Conservation (phyloP, 2,797 vertebrate genomes). For the Enteromius radiatus region DNA sequence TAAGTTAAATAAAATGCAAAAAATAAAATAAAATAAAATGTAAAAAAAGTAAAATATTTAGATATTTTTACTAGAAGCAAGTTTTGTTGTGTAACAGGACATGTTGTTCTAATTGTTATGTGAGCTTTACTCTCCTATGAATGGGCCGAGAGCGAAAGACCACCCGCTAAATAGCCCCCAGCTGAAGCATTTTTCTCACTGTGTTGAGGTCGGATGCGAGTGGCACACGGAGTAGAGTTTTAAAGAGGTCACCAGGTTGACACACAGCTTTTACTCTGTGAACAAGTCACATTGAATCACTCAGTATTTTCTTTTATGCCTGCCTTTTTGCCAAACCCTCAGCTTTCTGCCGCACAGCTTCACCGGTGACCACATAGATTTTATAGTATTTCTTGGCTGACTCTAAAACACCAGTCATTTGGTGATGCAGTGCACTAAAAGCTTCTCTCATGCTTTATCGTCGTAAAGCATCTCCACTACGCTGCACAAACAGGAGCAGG, state of each 20-base stretch:
- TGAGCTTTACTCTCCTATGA: slow-evolving; percentile 4
- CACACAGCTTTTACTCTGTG: slow-evolving; percentile 35
- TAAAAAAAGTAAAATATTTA: background rate
- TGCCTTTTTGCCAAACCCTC: slow-evolving; percentile 49
- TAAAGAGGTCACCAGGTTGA: slow-evolving; percentile 51
- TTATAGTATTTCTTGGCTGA: slow-evolving; percentile 61
- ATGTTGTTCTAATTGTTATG: slow-evolving; percentile 28
- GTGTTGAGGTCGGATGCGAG: slow-evolving; percentile 3
- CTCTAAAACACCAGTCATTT: slow-evolving; percentile 44
- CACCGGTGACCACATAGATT: slow-evolving; percentile 56
- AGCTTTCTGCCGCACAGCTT: slow-evolving; percentile 40
- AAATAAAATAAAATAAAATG: no score
- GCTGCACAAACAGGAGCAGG: slow-evolving; percentile 53
- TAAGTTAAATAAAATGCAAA: no score
- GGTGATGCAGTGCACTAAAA: slow-evolving; percentile 34
- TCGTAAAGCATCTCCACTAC: slow-evolving; percentile 52
- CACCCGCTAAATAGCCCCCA: slow-evolving; percentile 8
- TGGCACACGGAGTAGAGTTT: slow-evolving; percentile 38
- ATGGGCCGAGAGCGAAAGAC: slow-evolving; percentile 1
- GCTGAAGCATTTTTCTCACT: background rate
- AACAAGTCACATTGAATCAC: slow-evolving; percentile 44
- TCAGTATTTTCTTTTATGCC: slow-evolving; percentile 39
- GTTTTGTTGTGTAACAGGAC: background rate
- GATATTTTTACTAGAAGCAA: background rate
- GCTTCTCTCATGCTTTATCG: slow-evolving; percentile 50